Conservation (phyloP, 2,797 vertebrate species). For the Peromyscus aztecus region DNA sequence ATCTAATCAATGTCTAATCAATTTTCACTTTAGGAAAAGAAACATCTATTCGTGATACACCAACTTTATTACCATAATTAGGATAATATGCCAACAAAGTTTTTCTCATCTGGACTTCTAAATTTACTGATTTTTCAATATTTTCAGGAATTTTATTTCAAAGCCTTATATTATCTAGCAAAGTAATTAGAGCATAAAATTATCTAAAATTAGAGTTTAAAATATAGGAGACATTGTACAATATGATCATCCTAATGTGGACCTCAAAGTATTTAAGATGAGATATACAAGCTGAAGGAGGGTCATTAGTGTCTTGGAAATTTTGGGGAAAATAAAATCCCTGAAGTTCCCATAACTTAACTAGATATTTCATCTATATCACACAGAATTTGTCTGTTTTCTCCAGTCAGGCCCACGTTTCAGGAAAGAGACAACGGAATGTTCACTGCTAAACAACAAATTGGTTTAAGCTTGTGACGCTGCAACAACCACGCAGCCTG, state of each 20-base stretch:
- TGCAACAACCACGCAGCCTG: neutral
- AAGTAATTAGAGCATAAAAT: slow-evolving; percentile 8
- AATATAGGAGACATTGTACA: neutral
- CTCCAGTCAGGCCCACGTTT: neutral
- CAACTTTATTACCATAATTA: neutral
- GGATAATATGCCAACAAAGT: neutral
- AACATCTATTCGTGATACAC: neutral
- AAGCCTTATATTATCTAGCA: neutral
- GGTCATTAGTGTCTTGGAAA: slow-evolving; percentile 1
- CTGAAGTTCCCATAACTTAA: neutral
- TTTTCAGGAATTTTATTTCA: slow-evolving; percentile 49
- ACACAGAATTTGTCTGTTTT: neutral
- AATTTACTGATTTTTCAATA: slow-evolving; percentile 23
- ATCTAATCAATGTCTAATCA: neutral
- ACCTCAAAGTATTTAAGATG: neutral
- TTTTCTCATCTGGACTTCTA: neutral
- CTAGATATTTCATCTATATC: neutral
- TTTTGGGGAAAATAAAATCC: neutral
- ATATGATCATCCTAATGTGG: neutral
- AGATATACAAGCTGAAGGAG: neutral
- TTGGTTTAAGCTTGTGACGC: neutral
- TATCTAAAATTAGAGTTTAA: neutral
- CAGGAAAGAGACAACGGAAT: neutral
- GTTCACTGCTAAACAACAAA: neutral
- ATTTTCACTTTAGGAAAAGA: slow-evolving; percentile 51